phyloP scores from a whole-genome alignment of 23 tunicate species.

The Clavelina lepadiformis region DNA sequence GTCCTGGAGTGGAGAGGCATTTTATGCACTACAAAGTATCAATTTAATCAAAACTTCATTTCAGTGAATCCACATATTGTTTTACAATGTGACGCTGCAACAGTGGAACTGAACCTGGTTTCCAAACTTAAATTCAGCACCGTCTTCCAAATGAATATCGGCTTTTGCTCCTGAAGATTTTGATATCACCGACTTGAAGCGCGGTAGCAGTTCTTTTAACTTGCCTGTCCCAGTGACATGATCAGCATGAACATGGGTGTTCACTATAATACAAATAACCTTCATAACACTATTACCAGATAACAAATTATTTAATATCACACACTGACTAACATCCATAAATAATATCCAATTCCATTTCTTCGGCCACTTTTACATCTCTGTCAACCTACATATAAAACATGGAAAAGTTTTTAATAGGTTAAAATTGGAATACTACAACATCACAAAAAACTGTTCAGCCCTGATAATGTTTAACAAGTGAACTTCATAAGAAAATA shows the following conservation, averaged over 20 bases:
- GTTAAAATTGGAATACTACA: too few species aligned
- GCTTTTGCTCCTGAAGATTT: slow-evolving; percentile 39
- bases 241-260: slow-evolving; percentile 88
- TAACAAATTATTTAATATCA: not conserved
- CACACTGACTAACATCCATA: slow-evolving; percentile 29
- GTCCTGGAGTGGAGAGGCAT: slow-evolving; percentile 53
- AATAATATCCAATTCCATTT: slow-evolving; percentile 28
- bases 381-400: slow-evolving; percentile 40
- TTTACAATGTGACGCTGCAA: not conserved
- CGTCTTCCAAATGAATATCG: slow-evolving; percentile 28
- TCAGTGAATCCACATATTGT: not conserved
- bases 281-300: not conserved
- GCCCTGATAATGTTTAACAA: too few species aligned
- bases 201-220: slow-evolving; percentile 26
- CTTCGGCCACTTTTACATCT: slow-evolving; percentile 38
- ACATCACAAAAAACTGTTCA: too few species aligned
- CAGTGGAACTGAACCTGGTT: too few species aligned
- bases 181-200: slow-evolving; percentile 37
- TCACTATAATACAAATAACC: slow-evolving; percentile 28
- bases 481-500: too few species aligned
- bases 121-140: slow-evolving; percentile 37
- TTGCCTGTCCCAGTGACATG: slow-evolving; percentile 73
- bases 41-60: too few species aligned
- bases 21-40: slow-evolving; percentile 38
- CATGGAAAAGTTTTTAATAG: not conserved